Conservation (phyloP, 2,888 invertebrate genomes). For the Escarpia spicata region DNA sequence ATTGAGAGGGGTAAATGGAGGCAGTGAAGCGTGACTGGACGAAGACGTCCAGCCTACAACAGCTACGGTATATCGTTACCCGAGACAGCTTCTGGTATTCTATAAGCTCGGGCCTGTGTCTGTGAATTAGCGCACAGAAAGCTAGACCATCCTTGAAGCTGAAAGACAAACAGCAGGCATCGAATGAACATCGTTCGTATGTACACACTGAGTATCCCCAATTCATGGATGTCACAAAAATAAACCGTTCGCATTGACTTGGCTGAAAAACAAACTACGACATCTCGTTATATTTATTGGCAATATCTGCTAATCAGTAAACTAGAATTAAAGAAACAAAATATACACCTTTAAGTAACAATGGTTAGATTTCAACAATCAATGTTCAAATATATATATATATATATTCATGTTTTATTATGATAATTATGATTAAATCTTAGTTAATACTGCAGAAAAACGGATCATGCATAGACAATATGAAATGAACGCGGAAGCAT, state of each 20-base stretch:
- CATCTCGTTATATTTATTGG: background rate
- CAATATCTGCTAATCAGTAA: background rate
- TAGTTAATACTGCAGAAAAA: background rate
- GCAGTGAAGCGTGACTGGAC: background rate
- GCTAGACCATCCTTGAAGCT: conserved; percentile 99
- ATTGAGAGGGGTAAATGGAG: background rate
- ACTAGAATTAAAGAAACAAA: background rate
- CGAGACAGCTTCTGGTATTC: conserved; percentile 98
- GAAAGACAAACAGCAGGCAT: conserved; percentile 26
- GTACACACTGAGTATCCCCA: background rate
- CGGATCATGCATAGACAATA: background rate
- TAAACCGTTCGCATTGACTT: background rate
- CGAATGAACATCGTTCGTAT: background rate
- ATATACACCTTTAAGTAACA: background rate
- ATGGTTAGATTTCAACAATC: background rate
- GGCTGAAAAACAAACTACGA: background rate
- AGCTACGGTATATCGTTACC: conserved; percentile 63
- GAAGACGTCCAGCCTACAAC: background rate
- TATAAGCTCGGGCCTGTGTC: conserved; percentile 98
- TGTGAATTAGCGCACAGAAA: conserved; percentile 99
- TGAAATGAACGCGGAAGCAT: background rate
- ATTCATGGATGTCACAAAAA: background rate
- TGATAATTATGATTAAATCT: background rate
- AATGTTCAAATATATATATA: background rate
- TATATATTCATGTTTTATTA: too few species aligned